Conservation (phyloP, 2,888 invertebrate species). For the Xanthorhoe designata region DNA sequence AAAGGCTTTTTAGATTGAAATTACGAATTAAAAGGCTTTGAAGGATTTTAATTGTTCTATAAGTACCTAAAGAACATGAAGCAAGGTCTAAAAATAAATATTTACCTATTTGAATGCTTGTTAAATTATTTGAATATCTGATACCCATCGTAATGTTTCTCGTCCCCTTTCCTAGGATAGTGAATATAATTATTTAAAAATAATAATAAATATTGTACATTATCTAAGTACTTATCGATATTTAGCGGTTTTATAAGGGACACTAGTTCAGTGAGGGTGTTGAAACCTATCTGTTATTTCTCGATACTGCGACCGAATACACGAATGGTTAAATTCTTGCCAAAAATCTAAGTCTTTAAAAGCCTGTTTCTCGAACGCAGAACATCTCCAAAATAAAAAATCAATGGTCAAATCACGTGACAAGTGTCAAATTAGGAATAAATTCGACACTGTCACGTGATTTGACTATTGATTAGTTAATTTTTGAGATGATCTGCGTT, state of each 20-base stretch:
- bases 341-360: no score
- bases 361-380: no score
- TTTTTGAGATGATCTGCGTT: no score
- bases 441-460: no score
- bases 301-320: background rate
- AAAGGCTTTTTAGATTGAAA: no score
- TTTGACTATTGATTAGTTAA: no score
- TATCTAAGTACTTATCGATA: slow-evolving; percentile 40
- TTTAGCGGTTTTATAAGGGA: slow-evolving; percentile 51
- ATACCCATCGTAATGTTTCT: slow-evolving; percentile 56
- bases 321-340: no score
- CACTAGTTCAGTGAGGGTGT: slow-evolving; percentile 52
- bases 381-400: no score
- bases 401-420: no score
- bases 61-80: background rate
- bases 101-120: slow-evolving; percentile 10
- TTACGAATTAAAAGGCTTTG: no score
- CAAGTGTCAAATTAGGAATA: no score
- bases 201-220: slow-evolving; percentile 45
- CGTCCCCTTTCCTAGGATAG: slow-evolving; percentile 58
- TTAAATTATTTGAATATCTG: slow-evolving; percentile 39
- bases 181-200: slow-evolving; percentile 32
- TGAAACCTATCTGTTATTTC: background rate
- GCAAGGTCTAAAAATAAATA: background rate
- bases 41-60: no score